phyloP scores from a whole-genome alignment of 2,113 vertebrate genomes.

The Paratilapia polleni region DNA sequence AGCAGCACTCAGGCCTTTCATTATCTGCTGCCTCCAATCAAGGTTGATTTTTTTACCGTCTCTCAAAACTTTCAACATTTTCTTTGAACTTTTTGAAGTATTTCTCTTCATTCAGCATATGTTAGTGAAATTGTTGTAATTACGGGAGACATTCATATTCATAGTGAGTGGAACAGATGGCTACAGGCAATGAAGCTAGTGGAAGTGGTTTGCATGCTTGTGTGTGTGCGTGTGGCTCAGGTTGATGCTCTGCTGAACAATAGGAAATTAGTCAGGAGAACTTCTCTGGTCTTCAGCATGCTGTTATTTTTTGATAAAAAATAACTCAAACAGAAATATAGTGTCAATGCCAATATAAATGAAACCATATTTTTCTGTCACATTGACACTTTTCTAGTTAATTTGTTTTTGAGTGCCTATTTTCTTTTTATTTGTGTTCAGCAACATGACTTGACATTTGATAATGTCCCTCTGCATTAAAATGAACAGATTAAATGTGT shows the following conservation, averaged over 20 bases:
- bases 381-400: background rate
- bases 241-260: constrained; percentile 3
- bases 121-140: constrained; percentile 18
- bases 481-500: background rate
- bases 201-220: background rate
- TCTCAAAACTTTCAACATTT: background rate
- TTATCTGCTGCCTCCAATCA: constrained; percentile 27
- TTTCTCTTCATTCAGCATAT: background rate
- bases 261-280: constrained; percentile 12
- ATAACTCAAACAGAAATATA: constrained; percentile 6
- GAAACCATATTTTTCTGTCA: background rate
- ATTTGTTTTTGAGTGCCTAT: background rate
- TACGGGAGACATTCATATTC: constrained; percentile 5
- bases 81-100: background rate
- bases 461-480: constrained; percentile 5
- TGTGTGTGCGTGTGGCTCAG: background rate
- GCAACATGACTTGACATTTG: constrained; percentile 13
- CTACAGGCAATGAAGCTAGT: constrained; percentile 3
- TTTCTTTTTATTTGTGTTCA: background rate
- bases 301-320: constrained; percentile 19
- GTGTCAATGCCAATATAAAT: background rate
- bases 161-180: constrained; percentile 9
- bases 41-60: background rate
- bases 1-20: constrained; percentile 6
- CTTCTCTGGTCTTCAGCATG: background rate